Evolutionary conservation across 2,888 invertebrate species (phyloP), one percentile per base, ranked within the genome.

Genomic region (Tetranychus truncatus): DNA sequence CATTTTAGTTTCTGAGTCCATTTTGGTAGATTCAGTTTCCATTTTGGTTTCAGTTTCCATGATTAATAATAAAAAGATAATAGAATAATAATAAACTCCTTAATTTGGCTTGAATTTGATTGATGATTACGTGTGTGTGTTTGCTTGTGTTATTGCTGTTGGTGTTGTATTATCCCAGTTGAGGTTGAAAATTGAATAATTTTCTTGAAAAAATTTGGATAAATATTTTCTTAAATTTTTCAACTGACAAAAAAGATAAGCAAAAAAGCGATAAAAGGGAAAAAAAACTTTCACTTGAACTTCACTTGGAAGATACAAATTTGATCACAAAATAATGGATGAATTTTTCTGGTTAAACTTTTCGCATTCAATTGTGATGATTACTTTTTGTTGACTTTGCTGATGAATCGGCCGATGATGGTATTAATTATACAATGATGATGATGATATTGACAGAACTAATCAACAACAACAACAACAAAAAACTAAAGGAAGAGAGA

Each of bases 1-100:
- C 95, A 97, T 97, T 91, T 97, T 97, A 69, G 69, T 24, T 69
- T 20, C 69, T 69, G 34, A 69, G 11, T 69, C 69, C 20, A 24
- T 69, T 24, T 69, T 20, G 7, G 69, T 24, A 24, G 69, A 20
- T 20, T 24, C 34, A 21, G 69, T 69, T 24, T 69, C 69, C 69
- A 24, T 24, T 24, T 69, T 24, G 34, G 20, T 69, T 20, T 20
- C 69, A 69, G 34, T 24, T 69, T 24, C 69, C 20, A 24, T 69
- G 20, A 34, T 34, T 34, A 34, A 34, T 34, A 34, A 34, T 34
- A 34, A 34, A 34, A 34, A 34, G 34, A 34, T 34, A 34, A 34
- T 34, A 34, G 34, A 34, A 34, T 34, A 34, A 34, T 34, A 34
- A 34, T 34, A 34, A 34, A 34, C 20, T 69, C 69, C 69, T 24